A percentile compares a stretch with the other conserved stretches of the same genome.
Conservation (phyloP, 2,888 invertebrate species). For the Luperina nickerlii region DNA sequence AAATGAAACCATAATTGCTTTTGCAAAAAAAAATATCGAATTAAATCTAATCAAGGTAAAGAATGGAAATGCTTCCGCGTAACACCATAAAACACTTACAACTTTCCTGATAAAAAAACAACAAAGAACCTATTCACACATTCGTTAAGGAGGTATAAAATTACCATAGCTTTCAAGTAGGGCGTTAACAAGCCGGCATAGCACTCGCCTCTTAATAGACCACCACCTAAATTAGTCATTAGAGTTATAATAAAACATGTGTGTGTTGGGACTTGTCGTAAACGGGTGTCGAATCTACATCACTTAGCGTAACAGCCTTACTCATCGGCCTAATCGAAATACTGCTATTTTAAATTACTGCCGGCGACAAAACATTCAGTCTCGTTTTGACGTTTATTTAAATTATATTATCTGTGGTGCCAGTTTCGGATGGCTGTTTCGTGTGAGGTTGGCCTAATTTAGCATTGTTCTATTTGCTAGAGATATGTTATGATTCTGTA, state of each 20-base stretch:
- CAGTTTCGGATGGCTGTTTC: conserved; percentile 8
- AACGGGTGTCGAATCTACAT: conserved; percentile 53
- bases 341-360: conserved; percentile 45
- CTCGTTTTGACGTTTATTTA: conserved; percentile 39
- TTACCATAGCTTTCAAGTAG: conserved; percentile 82
- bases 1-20: neutral
- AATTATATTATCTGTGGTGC: conserved; percentile 36
- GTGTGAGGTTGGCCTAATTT: conserved; percentile 8
- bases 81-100: conserved; percentile 56
- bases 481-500: neutral
- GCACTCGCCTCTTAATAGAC: conserved; percentile 57
- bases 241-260: conserved; percentile 56
- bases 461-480: neutral
- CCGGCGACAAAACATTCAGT: conserved; percentile 26
- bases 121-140: conserved; percentile 54
- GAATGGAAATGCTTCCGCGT: conserved; percentile 25
- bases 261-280: conserved; percentile 40
- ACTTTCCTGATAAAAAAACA: conserved; percentile 36
- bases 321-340: conserved; percentile 45
- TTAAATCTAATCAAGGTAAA: conserved; percentile 6
- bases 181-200: conserved; percentile 67
- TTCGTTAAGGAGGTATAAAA: conserved; percentile 73
- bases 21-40: neutral
- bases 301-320: conserved; percentile 56
- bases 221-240: conserved; percentile 53